Evolutionary conservation across 2,113 vertebrate species (phyloP).

Genomic region (Rissa tridactyla): DNA sequence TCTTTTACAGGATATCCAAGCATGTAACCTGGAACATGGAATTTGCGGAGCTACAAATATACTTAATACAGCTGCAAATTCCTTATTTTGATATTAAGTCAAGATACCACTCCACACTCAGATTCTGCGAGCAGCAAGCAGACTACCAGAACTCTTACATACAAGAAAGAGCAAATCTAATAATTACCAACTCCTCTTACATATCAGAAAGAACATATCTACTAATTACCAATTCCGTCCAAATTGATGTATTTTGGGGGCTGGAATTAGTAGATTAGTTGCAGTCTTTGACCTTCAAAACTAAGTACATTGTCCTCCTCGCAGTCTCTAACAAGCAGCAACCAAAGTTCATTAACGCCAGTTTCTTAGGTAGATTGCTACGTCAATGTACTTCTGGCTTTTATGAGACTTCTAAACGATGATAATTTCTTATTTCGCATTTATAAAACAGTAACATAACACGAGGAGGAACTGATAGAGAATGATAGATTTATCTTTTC

Average conservation of each 20-base stretch:
- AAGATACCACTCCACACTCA: background rate
- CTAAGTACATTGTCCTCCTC: background rate
- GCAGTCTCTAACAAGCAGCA: background rate
- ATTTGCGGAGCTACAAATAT: background rate
- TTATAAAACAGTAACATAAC: background rate
- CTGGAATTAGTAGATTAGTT: background rate
- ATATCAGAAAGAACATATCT: background rate
- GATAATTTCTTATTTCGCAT: background rate
- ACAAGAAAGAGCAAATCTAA: background rate
- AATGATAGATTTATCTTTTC: background rate
- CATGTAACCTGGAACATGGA: background rate
- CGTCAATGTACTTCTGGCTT: background rate
- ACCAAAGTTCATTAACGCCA: background rate
- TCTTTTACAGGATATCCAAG: background rate
- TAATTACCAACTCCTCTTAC: background rate
- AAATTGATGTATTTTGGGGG: background rate
- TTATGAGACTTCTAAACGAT: background rate
- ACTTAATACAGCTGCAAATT: background rate
- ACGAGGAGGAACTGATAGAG: background rate
- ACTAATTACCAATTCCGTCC: background rate
- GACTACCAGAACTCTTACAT: background rate
- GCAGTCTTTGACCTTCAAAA: background rate
- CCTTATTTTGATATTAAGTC: background rate
- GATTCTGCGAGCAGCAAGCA: background rate
- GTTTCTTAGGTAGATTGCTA: background rate